These are phyloP conservation scores for Diadegma fenestrale DNA, from an alignment of 2,888 invertebrate genomes.

Conservation along the genomic window DNA sequence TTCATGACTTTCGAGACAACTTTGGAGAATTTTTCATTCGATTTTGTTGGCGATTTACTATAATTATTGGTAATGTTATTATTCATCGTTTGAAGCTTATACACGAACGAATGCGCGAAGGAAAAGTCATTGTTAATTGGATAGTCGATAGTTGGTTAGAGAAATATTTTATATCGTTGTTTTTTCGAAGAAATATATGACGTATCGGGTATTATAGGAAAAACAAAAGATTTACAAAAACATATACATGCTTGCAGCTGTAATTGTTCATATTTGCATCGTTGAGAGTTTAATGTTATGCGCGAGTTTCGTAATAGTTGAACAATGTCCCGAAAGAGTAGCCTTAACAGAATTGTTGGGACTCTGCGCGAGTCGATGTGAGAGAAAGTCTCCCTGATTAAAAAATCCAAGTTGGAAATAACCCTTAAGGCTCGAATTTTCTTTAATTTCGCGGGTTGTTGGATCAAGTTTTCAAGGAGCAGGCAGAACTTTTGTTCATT, in stretches of 20 bases:
- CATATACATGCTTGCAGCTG: conserved; percentile 56
- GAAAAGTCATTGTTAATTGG: conserved; percentile 58
- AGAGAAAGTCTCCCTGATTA: neutral
- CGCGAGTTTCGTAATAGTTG: neutral
- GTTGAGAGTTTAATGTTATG: conserved; percentile 33
- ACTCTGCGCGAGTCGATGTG: conserved; percentile 6
- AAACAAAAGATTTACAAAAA: conserved; percentile 31
- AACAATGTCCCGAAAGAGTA: conserved; percentile 16
- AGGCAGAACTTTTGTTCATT: neutral
- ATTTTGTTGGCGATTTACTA: neutral
- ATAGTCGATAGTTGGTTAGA: conserved; percentile 60
- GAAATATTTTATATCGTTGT: conserved; percentile 67
- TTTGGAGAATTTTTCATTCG: neutral
- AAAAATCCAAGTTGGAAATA: neutral
- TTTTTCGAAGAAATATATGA: conserved; percentile 66
- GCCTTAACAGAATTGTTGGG: conserved; percentile 53
- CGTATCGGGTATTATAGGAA: conserved; percentile 31
- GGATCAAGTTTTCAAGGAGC: neutral
- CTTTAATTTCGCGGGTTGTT: neutral
- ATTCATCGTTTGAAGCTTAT: neutral
- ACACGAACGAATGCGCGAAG: conserved; percentile 11
- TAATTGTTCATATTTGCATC: conserved; percentile 41
- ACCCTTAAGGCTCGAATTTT: neutral
- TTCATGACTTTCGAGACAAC: neutral
- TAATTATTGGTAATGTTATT: neutral